Evolutionary conservation across 2,113 vertebrate species (phyloP).

Genomic region (Callorhinus ursinus): DNA sequence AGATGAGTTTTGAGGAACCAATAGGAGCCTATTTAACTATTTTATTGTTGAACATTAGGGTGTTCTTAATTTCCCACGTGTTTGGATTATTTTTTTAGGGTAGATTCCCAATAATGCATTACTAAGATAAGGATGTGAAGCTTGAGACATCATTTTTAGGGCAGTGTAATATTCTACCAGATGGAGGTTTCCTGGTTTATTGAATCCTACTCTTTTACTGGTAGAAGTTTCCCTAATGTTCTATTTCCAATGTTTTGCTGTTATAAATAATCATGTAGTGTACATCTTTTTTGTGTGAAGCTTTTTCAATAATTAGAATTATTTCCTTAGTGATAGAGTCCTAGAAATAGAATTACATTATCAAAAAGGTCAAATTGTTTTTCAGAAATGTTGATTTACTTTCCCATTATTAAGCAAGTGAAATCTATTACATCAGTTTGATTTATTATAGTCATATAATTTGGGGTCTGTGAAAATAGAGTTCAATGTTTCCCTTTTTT

Average conservation of each 20-base stretch:
- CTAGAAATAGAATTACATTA: constrained; percentile 1
- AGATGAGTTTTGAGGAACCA: neutral
- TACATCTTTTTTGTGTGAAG: neutral
- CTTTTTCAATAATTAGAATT: neutral
- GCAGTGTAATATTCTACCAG: neutral
- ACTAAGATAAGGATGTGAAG: neutral
- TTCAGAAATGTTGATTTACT: constrained; percentile 15
- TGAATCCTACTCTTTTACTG: neutral
- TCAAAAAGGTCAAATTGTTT: constrained; percentile 35
- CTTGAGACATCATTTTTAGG: constrained; percentile 21
- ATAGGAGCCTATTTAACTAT: neutral
- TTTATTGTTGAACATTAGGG: neutral
- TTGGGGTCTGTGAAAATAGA: neutral
- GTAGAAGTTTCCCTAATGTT: neutral
- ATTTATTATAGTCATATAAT: neutral
- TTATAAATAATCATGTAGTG: neutral
- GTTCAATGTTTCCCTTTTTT: neutral
- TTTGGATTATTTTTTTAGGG: constrained; percentile 1
- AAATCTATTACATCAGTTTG: neutral
- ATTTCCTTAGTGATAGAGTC: neutral
- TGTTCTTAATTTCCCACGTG: neutral
- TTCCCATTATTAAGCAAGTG: neutral
- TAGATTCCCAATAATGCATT: neutral
- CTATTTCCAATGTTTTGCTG: neutral
- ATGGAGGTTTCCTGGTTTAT: neutral